phyloP scores from a whole-genome alignment of 1,140 invertebrate species.

The Apis mellifera region DNA sequence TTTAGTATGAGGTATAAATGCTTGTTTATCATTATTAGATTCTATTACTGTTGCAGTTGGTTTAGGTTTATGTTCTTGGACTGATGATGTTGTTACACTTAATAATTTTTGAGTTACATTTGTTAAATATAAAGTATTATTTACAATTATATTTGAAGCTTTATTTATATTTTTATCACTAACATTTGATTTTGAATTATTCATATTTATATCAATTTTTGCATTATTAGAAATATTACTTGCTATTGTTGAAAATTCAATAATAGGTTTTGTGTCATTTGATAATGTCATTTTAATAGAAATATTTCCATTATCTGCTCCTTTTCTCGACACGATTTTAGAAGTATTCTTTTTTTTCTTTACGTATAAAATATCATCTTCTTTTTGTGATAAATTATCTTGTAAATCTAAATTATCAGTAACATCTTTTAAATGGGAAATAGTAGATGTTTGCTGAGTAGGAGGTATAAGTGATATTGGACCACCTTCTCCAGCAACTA shows the following conservation, averaged over 20 bases:
- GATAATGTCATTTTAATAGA: not conserved
- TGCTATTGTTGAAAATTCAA: conserved; percentile 7
- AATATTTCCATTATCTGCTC: conserved; percentile 25
- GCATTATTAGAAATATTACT: not conserved
- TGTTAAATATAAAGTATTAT: not conserved
- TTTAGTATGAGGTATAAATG: conserved; percentile 66
- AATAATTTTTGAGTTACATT: conserved; percentile 7
- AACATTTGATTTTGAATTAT: conserved; percentile 9
- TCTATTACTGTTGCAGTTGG: conserved; percentile 74
- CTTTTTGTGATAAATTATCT: conserved; percentile 34
- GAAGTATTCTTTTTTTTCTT: conserved; percentile 49
- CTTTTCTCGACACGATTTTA: conserved; percentile 61
- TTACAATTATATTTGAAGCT: conserved; percentile 4
- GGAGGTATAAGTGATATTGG: conserved; percentile 29
- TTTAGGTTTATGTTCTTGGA: conserved; percentile 74
- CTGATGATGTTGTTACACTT: conserved; percentile 9
- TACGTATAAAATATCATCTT: conserved; percentile 28
- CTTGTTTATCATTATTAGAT: conserved; percentile 69
- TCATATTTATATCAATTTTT: not conserved
- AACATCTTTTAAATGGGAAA: not conserved
- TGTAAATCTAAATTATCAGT: not conserved
- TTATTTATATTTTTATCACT: not conserved
- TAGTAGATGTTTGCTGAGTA: not conserved
- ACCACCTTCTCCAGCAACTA: conserved; percentile 42
- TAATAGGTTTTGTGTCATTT: conserved; percentile 10